These are phyloP conservation scores for Anguilla marmorata DNA, from an alignment of 2,797 vertebrate species.

Conservation along the genomic window DNA sequence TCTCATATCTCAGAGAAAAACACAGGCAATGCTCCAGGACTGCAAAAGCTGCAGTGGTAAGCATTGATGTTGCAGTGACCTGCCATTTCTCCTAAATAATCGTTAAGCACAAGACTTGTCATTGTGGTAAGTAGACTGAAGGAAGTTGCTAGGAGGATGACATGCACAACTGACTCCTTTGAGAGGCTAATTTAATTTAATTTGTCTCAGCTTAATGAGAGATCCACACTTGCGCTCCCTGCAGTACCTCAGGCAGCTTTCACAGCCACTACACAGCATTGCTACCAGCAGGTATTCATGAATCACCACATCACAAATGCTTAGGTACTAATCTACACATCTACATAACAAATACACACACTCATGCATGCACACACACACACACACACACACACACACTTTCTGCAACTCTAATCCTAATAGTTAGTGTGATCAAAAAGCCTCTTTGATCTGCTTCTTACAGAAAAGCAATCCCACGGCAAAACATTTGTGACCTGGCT, in stretches of 20 bases:
- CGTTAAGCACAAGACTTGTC: constrained; percentile 6
- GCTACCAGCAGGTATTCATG: neutral
- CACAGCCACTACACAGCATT: neutral
- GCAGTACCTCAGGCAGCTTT: constrained; percentile 2
- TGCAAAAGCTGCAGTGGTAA: neutral
- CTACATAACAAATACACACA: neutral
- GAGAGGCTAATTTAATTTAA: constrained; percentile 41
- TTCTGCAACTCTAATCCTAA: neutral
- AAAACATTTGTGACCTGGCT: neutral
- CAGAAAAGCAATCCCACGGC: neutral
- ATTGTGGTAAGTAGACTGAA: constrained; percentile 21
- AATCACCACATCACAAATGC: constrained; percentile 1
- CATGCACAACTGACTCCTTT: constrained; percentile 39
- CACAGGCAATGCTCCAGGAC: neutral
- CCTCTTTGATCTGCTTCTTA: neutral
- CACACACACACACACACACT: neutral
- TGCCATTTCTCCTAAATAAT: constrained; percentile 17
- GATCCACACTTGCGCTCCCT: constrained; percentile 7
- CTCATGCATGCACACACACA: neutral
- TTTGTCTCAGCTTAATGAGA: constrained; percentile 17
- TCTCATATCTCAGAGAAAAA: neutral
- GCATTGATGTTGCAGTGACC: neutral
- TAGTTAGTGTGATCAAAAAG: neutral
- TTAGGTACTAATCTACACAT: neutral
- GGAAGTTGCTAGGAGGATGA: constrained; percentile 29